Conservation (phyloP, 2,113 vertebrate genomes). For the Tichodroma muraria region DNA sequence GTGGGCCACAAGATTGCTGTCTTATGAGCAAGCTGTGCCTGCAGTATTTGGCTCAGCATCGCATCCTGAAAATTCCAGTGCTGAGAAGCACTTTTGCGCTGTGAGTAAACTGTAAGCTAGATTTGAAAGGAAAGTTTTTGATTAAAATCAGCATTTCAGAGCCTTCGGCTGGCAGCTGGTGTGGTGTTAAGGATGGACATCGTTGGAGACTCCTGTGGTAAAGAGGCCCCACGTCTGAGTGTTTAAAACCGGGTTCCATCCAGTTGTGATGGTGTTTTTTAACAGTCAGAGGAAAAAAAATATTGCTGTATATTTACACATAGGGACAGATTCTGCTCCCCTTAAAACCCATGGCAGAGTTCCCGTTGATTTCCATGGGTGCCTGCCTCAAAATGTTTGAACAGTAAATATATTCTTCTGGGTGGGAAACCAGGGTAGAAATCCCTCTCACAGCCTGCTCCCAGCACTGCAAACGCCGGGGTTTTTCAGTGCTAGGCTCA, state of each 20-base stretch:
- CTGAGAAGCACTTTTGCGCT: conserved; percentile 53
- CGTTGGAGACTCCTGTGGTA: conserved; percentile 10
- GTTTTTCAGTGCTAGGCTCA: background rate
- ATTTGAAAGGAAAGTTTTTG: conserved; percentile 55
- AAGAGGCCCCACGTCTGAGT: conserved; percentile 17
- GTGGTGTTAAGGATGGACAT: conserved; percentile 34
- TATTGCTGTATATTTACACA: conserved; percentile 23
- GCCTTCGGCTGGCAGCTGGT: background rate
- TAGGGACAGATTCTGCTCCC: conserved; percentile 40
- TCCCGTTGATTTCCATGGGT: conserved; percentile 47
- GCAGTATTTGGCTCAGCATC: conserved; percentile 50
- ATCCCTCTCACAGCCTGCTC: conserved; percentile 44
- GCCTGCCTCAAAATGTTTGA: conserved; percentile 45
- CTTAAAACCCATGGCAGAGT: conserved; percentile 43
- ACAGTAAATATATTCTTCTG: conserved; percentile 59
- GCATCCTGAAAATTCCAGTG: conserved; percentile 62
- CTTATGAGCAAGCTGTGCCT: conserved; percentile 57
- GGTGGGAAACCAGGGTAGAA: conserved; percentile 52
- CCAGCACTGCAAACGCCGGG: conserved; percentile 21
- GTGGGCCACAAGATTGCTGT: conserved; percentile 63
- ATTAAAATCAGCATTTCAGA: conserved; percentile 59
- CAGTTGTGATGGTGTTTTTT: conserved; percentile 43
- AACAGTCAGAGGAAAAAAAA: conserved; percentile 36
- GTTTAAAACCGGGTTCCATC: conserved; percentile 31
- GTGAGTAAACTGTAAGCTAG: conserved; percentile 46